Base-by-base conservation (phyloP, 2,113 vertebrate genomes). In the Poeciliopsis prolifica region DNA sequence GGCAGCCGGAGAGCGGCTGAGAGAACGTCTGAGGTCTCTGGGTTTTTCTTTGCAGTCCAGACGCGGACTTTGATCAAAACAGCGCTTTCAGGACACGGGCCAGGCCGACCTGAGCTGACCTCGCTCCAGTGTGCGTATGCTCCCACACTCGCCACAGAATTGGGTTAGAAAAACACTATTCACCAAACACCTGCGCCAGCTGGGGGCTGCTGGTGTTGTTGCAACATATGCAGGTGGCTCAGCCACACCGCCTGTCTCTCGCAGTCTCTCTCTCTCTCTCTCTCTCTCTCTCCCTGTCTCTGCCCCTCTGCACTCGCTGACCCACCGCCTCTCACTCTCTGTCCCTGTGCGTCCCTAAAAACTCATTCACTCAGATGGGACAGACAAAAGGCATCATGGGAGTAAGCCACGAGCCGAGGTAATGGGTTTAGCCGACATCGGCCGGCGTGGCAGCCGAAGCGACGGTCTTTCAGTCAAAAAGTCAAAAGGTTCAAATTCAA, bases 31-130 rank as follows among this genome's bases (percentile, higher is more conserved):
- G 81, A 87, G 87, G 89, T 82, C 87, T 82, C 19, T 69, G 85
- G 64, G 80, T 83, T 87, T 37, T 58, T 80, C 68, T 80, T 70
- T 78, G 72, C 80, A 66, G 72, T 74, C 68, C 82, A 72, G 80
- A 31, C 77, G 26, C 73, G 77, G 83, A 83, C 88, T 84, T 79
- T 74, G 84, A 89, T 89, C 88, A 88, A 89, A 91, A 87, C 90
- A 89, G 84, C 44, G 30, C 77, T 81, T 40, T 78, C 37, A 77
- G 87, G 87, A 85, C 87, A 73, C 28, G 1, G 72, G 77, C 63
- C 80, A 10, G 75, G 17, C 83, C 78, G 86, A 85, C 87, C 87
- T 9, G 65, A 65, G 24, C 65, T 70, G 77, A 86, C 82, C 88
- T 77, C 65, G 10, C 12, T 30, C 35, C 66, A 70, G 65, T 31